Base-by-base conservation (phyloP, 2,113 vertebrate species). In the Oreochromis spilurus region DNA sequence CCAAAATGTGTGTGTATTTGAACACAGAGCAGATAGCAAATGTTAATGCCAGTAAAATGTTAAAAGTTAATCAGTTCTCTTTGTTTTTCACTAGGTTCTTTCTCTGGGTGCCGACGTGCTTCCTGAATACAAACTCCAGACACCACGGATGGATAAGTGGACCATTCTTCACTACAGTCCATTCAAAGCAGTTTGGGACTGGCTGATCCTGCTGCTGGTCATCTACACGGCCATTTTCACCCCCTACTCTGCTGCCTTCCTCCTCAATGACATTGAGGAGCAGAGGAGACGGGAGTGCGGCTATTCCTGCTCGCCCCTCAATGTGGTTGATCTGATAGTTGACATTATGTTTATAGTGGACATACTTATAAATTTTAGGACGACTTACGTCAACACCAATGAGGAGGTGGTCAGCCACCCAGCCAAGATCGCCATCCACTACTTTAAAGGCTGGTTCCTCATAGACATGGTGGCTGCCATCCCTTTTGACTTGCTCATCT, bases 331-430 rank as follows among this genome's bases (percentile, higher is more conserved):
- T 91, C 97, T 99, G 92, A 99, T 99, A 16, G 99, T 99, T 96
- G 99, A 99, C 96, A 99, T 99, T 93, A 99, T 99, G 98, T 99
- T 99, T 95, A 98, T 99, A 65, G 98, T 99, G 94, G 98, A 99
- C 96, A 99, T 99, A 95, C 97, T 99, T 50, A 99, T 99, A 89
- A 99, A 99, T 97, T 99, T 99, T 96, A 95, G 99, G 95, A 99
- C 99, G 93, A 99, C 99, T 1, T 99, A 99, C 83, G 98, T 99
- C 88, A 99, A 99, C 95, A 87, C 88, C 92, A 99, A 99, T 83
- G 99, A 99, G 95, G 99, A 99, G 93, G 99, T 99, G 96, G 99
- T 99, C 93, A 99, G 99, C 96, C 98, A 99, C 86, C 97, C 99
- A 4, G 98, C 97, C 87, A 99, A 97, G 97, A 99, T 99, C 92